Conservation (phyloP, 2,888 invertebrate genomes). For the Strigamia maritima region DNA sequence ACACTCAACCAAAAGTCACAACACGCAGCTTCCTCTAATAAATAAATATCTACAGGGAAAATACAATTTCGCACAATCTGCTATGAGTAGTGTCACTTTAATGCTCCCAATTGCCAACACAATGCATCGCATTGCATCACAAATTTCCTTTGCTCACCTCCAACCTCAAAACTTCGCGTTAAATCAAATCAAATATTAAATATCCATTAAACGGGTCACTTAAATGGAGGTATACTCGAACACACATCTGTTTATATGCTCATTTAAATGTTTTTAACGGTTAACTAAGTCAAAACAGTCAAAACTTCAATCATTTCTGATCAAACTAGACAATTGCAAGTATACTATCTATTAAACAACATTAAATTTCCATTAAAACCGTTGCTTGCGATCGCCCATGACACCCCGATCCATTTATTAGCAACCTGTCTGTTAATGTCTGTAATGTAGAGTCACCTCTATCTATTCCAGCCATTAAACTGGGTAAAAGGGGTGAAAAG, state of each 20-base stretch:
- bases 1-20: not conserved
- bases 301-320: not conserved
- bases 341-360: not conserved
- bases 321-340: not conserved
- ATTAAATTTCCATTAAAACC: not conserved
- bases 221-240: not conserved
- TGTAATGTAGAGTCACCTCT: not conserved
- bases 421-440: not conserved
- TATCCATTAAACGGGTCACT: not conserved
- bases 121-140: not conserved
- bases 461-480: too few species aligned
- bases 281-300: not conserved
- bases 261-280: not conserved
- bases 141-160: not conserved
- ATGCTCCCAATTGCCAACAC: not conserved
- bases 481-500: not conserved
- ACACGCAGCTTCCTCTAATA: not conserved
- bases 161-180: not conserved
- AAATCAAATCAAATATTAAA: not conserved
- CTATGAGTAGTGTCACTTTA: not conserved
- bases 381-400: not conserved
- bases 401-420: not conserved
- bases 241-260: not conserved
- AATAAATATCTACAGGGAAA: slow-evolving; percentile 4
- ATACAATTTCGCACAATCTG: not conserved